Conservation (phyloP, 2,797 vertebrate genomes). For the Sarcophilus harrisii region DNA sequence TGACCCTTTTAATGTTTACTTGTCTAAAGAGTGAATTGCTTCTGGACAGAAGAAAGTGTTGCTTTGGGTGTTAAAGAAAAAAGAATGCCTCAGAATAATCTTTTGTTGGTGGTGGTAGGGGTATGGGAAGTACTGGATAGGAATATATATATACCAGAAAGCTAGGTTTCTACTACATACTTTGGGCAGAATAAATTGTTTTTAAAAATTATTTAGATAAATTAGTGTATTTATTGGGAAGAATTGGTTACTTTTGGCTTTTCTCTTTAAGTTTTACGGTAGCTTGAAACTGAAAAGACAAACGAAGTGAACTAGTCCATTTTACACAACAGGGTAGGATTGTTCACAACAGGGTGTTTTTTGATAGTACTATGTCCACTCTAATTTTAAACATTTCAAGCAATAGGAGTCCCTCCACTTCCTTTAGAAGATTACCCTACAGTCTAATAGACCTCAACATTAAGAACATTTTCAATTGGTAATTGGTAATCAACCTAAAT, state of each 20-base stretch:
- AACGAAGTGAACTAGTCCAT: conserved; percentile 69
- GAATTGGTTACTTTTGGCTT: background rate
- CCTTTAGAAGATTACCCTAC: conserved; percentile 72
- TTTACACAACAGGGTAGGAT: conserved; percentile 55
- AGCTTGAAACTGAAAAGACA: conserved; percentile 53
- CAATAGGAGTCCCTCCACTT: conserved; percentile 69
- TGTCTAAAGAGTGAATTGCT: conserved; percentile 6
- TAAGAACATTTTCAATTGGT: conserved; percentile 77
- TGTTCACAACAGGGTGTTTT: conserved; percentile 35
- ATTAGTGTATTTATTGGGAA: background rate
- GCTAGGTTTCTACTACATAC: background rate
- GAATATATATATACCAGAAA: background rate
- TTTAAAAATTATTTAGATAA: background rate
- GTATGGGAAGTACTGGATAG: background rate
- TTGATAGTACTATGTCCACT: conserved; percentile 72
- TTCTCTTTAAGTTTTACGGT: background rate
- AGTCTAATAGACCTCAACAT: conserved; percentile 76
- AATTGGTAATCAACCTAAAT: conserved; percentile 81
- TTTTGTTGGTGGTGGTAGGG: background rate
- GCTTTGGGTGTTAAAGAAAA: conserved; percentile 38
- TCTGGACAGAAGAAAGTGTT: background rate
- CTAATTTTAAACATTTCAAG: conserved; percentile 70
- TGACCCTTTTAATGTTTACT: conserved; percentile 45
- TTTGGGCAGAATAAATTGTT: conserved; percentile 4
- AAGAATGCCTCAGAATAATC: background rate